A percentile compares a stretch with the other conserved stretches of the same genome.
Conservation (phyloP, 2,797 vertebrate species). For the Tadarida brasiliensis region DNA sequence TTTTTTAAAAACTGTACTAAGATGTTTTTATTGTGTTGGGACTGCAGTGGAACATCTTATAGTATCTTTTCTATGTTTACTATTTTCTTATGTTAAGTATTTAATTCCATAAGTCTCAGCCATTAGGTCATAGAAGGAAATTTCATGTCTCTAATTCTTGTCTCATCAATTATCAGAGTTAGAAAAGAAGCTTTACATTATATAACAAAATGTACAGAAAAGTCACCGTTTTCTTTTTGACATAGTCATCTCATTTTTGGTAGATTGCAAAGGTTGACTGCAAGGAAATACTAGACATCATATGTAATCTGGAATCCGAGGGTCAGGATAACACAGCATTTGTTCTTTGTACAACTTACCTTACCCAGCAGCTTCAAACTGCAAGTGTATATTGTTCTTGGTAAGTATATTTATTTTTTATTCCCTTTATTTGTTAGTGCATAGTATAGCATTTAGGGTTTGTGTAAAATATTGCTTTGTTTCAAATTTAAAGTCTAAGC, state of each 20-base stretch:
- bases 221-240: conserved; percentile 76
- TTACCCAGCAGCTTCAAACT: conserved; percentile 98
- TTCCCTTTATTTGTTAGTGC: conserved; percentile 59
- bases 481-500: conserved; percentile 52
- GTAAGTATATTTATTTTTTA: conserved; percentile 89
- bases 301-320: conserved; percentile 97
- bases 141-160: conserved; percentile 28
- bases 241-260: conserved; percentile 72
- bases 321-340: conserved; percentile 97
- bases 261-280: conserved; percentile 98
- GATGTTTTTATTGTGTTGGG: conserved; percentile 37
- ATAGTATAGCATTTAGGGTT: conserved; percentile 39
- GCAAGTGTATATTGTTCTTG: conserved; percentile 96
- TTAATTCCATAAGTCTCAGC: background rate
- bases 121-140: conserved; percentile 55
- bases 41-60: conserved; percentile 46
- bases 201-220: conserved; percentile 65
- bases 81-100: conserved; percentile 51
- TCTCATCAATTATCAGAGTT: conserved; percentile 47
- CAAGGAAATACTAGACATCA: conserved; percentile 97
- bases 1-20: conserved; percentile 36
- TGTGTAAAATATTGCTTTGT: conserved; percentile 43
- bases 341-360: conserved; percentile 98
- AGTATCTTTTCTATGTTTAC: background rate
- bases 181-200: conserved; percentile 64